Evolutionary conservation across 2,797 vertebrate genomes (phyloP), one percentile per base, ranked within the genome.

Genomic region (Threskiornis aethiopicus): DNA sequence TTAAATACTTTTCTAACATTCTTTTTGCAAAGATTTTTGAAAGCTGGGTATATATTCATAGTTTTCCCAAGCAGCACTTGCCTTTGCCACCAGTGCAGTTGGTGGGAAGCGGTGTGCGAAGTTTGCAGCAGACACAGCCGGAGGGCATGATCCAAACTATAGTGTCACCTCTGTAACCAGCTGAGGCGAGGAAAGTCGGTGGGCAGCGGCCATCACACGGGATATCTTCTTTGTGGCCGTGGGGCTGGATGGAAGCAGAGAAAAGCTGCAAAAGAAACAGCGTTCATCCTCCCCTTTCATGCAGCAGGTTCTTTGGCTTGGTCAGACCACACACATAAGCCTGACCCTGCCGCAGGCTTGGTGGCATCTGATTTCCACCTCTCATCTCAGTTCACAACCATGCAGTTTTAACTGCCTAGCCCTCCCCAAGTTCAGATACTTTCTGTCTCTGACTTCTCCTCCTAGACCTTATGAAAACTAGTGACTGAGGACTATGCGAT

Each of bases 101-200:
- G 18, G 87, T 64, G 62, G 82, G 70, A 62, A 87, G 83, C 17
- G 94, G 97, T n/a, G 70, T 94, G 71, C 94, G 91, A 47, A 98
- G 87, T 41, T 97, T 97, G 58, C 97, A 98, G 86, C 97, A 97
- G 65, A 98, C 90, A 42, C 97, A 97, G 89, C 98, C 98, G 12
- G 98, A 99, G 72, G 97, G 87, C 80, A 97, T 79, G 62, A 98
- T 98, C 98, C 98, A 99, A 84, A 99, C 89, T 47, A 98, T 96
- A 73, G 98, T 97, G 87, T 99, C 98, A 35, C 98, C 98, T 44
- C 98, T 94, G 2, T 97, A 98, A 95, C 98, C 98, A 88, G 98
- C 96, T 14, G 98, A 98, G 86, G 98, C 94, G 28, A 99, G 93
- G 41, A 99, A 97, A 89, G 97, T 97, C 1, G 97, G 98, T 8